Conservation (phyloP, 2,113 vertebrate genomes). For the Menura novaehollandiae region DNA sequence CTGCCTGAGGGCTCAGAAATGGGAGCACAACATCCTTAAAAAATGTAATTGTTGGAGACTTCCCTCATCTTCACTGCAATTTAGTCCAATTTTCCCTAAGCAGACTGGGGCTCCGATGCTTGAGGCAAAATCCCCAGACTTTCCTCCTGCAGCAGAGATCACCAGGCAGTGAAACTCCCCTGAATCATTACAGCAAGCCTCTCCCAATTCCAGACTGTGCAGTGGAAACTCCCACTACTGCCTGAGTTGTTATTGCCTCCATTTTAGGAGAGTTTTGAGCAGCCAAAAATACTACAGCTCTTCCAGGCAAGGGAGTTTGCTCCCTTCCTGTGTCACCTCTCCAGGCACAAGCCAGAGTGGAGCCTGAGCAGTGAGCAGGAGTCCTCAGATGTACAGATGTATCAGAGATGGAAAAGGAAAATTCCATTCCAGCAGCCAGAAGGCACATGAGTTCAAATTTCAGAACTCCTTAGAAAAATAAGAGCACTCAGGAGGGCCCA, state of each 20-base stretch:
- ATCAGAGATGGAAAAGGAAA: neutral
- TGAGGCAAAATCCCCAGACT: neutral
- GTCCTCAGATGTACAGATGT: neutral
- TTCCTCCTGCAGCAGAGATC: neutral
- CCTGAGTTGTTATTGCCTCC: neutral
- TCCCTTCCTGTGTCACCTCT: neutral
- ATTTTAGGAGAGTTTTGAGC: neutral
- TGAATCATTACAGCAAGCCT: neutral
- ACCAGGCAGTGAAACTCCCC: neutral
- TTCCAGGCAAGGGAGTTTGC: neutral
- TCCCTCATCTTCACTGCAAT: neutral
- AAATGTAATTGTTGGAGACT: neutral
- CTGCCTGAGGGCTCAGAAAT: neutral
- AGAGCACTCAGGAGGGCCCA: neutral
- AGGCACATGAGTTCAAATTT: neutral
- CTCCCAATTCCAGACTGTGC: neutral
- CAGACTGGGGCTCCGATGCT: neutral
- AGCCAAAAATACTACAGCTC: neutral
- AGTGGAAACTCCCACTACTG: neutral
- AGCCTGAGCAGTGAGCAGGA: neutral
- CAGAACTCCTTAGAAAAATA: neutral
- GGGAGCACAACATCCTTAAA: neutral
- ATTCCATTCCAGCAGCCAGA: slow-evolving; percentile 5
- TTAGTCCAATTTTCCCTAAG: neutral
- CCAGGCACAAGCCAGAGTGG: neutral